A percentile compares a stretch with the other conserved stretches of the same genome.
Evolutionary conservation across 2,113 vertebrate genomes (phyloP).

Genomic region (Platycercus adscitus): DNA sequence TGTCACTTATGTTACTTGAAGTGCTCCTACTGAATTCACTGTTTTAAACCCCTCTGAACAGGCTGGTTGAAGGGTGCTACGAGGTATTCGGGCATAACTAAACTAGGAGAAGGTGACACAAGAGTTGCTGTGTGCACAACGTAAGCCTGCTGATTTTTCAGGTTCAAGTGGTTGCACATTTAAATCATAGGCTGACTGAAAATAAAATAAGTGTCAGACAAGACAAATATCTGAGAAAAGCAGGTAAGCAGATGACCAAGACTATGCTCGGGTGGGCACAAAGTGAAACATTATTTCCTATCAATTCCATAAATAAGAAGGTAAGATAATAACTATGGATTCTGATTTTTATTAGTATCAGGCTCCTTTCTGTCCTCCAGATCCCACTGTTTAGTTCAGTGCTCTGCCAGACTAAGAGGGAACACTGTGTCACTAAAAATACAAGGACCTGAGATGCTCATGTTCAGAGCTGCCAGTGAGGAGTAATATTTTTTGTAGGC

Average conservation of each 20-base stretch:
- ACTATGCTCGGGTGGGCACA: background rate
- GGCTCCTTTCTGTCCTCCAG: background rate
- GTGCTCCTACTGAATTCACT: rapidly evolving
- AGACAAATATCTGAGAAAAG: background rate
- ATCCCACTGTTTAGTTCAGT: background rate
- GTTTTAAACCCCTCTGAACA: background rate
- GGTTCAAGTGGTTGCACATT: background rate
- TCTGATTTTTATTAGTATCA: background rate
- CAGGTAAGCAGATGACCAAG: background rate
- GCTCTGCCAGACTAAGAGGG: background rate
- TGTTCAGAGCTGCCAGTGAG: background rate
- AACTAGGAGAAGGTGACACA: slow-evolving; percentile 4
- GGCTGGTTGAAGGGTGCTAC: background rate
- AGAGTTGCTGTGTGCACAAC: background rate
- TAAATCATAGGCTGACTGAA: background rate
- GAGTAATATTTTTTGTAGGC: background rate
- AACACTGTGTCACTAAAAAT: background rate
- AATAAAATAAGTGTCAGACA: background rate
- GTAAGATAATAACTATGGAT: background rate
- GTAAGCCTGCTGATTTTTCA: background rate
- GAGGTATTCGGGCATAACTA: background rate
- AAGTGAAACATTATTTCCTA: background rate
- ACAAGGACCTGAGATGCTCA: background rate
- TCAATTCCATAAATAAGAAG: background rate
- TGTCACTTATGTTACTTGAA: background rate